These are phyloP conservation scores for Menura novaehollandiae DNA, from an alignment of 2,113 vertebrate species.

Conservation along the genomic window DNA sequence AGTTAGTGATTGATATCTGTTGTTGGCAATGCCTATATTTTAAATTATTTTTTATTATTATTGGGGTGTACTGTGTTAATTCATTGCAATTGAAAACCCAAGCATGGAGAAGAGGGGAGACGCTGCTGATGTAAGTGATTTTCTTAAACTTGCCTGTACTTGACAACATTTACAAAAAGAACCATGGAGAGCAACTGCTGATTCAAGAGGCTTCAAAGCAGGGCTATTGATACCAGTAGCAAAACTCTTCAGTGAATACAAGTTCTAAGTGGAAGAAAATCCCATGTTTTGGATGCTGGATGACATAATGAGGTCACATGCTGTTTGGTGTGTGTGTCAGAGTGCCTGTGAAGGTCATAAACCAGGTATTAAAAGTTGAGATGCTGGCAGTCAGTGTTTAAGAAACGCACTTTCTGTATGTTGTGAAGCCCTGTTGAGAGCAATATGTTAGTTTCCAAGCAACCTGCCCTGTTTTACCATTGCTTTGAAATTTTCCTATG, in stretches of 20 bases:
- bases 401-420: background rate
- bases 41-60: background rate
- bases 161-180: background rate
- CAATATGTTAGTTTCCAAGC: background rate
- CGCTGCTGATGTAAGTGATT: background rate
- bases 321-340: background rate
- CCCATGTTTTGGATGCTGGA: background rate
- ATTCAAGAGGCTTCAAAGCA: background rate
- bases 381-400: background rate
- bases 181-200: background rate
- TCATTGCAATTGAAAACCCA: background rate
- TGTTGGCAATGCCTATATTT: background rate
- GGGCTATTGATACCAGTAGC: background rate
- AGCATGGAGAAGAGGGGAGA: background rate
- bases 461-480: background rate
- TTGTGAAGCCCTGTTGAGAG: background rate
- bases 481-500: background rate
- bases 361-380: background rate
- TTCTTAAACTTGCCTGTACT: background rate
- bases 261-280: background rate
- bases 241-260: background rate
- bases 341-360: background rate
- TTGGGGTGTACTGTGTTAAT: background rate
- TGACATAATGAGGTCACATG: background rate
- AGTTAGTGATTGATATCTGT: background rate